phyloP scores from a whole-genome alignment of 1,140 invertebrate genomes.

The Drosophila miranda region DNA sequence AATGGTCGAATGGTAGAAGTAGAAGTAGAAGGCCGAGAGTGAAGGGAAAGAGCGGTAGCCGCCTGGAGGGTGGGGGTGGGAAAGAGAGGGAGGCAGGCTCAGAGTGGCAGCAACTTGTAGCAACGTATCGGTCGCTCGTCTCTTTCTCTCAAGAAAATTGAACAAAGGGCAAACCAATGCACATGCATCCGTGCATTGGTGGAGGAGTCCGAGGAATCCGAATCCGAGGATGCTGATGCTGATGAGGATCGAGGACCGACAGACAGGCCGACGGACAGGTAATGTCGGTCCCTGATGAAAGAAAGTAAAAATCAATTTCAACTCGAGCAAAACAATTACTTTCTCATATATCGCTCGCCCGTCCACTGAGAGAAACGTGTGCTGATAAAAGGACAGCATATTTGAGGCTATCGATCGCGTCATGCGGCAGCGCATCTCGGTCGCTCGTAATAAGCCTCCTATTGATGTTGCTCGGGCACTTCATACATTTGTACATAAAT shows the following conservation, averaged over 20 bases:
- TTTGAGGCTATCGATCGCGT: no score
- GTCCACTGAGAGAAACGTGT: slow-evolving; percentile 25
- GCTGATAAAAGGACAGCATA: no score
- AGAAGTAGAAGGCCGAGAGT: no score
- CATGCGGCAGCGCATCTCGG: neutral
- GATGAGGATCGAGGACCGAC: slow-evolving; percentile 9
- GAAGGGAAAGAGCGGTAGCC: no score
- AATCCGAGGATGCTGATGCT: slow-evolving; percentile 1
- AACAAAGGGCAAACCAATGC: slow-evolving; percentile 45
- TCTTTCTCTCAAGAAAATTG: slow-evolving; percentile 48
- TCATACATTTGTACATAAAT: no score
- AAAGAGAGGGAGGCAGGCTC: slow-evolving; percentile 4
- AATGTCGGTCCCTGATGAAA: slow-evolving; percentile 54
- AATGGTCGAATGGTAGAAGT: no score
- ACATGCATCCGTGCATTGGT: slow-evolving; percentile 1
- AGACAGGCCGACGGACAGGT: slow-evolving; percentile 21
- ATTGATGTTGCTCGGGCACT: no score
- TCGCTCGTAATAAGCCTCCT: no score
- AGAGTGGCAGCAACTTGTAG: slow-evolving; percentile 51
- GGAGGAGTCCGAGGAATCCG: no score
- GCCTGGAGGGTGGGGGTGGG: no score
- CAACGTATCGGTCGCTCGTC: slow-evolving; percentile 11
- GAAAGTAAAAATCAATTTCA: slow-evolving; percentile 78
- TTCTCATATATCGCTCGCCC: slow-evolving; percentile 49
- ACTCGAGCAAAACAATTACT: slow-evolving; percentile 77